Evolutionary conservation across 2,113 vertebrate genomes (phyloP), one percentile per base, ranked within the genome.

Genomic region (Otolemur garnettii): DNA sequence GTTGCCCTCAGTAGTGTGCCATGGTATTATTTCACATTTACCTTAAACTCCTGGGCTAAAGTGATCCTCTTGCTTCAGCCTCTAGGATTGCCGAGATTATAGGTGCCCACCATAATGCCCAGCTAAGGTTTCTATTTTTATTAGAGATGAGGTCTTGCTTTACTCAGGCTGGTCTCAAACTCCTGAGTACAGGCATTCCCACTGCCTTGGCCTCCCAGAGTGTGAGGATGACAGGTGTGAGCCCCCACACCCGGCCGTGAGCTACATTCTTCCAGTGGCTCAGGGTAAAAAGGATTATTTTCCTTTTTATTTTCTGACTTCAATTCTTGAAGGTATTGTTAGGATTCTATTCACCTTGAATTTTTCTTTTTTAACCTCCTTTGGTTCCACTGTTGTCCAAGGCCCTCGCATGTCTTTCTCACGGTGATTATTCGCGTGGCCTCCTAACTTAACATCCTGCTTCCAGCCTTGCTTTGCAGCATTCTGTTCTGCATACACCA

Each of bases 401-500:
- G 4, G 10, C 18, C 21, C 8, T 64, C 24, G 15, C 19, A 30
- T 78, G 64, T 83, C 35, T 87, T 64, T 83, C 42, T 87, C 35
- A 75, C 5, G 26, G 87, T 22, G 1, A 24, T 84, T 83, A 14
- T 69, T 42, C n/a, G 19, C 66, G 35, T 17, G 55, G 5, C 2
- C 3, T 88, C n/a, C 22, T 57, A 57, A 84, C 6, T 45, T 18
- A 0, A 35, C 19, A 60, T 59, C n/a, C 6, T 21, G 24, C 28
- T 59, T 84, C 45, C 75, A 24, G 0, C 9, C 3, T 62, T 80
- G 6, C 3, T 53, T 59, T 66, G 13, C 7, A 42, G 1, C 33
- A 17, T 14, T 69, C 10, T 75, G 0, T 66, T 74, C 5, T 66
- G 6, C 0, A 24, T 26, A 35, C 0, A 10, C 6, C 38, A 82